phyloP scores from a whole-genome alignment of 2,888 invertebrate genomes.

The Spodoptera exigua region DNA sequence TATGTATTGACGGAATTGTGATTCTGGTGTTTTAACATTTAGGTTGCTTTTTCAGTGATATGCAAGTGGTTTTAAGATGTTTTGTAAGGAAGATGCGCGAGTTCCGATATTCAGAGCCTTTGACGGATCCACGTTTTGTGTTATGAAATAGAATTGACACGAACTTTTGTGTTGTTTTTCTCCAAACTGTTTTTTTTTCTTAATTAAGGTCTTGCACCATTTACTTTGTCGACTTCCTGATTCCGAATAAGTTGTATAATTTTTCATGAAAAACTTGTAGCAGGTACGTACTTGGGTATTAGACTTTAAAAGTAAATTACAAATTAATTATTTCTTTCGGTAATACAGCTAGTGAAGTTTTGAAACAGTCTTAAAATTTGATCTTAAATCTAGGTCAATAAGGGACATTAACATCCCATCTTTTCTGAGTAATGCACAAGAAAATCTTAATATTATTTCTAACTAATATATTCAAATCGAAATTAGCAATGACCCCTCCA shows the following conservation, averaged over 20 bases:
- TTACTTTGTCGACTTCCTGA: conserved; percentile 8
- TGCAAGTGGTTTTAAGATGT: conserved; percentile 51
- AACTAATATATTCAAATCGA: no score
- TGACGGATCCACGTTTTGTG: conserved; percentile 80
- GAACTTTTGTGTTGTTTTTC: conserved; percentile 72
- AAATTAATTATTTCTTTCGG: no score
- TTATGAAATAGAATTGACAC: conserved; percentile 86
- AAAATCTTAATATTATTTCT: background rate
- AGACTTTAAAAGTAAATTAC: no score
- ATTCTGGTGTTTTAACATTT: conserved; percentile 40
- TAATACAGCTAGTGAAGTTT: no score
- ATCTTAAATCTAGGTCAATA: background rate
- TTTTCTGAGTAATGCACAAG: background rate
- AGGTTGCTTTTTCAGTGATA: conserved; percentile 44
- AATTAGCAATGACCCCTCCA: no score
- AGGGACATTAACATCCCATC: no score
- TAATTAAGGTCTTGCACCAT: conserved; percentile 22
- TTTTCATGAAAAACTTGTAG: background rate
- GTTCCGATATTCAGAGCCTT: conserved; percentile 85
- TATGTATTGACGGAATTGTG: conserved; percentile 43
- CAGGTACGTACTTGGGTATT: background rate
- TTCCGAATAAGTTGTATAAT: background rate
- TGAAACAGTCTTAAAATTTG: no score
- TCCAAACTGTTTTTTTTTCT: conserved; percentile 32
- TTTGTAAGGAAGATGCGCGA: conserved; percentile 64